Evolutionary conservation across 2,113 vertebrate species (phyloP), one percentile per base, ranked within the genome.

Genomic region (Pedionomus torquatus): DNA sequence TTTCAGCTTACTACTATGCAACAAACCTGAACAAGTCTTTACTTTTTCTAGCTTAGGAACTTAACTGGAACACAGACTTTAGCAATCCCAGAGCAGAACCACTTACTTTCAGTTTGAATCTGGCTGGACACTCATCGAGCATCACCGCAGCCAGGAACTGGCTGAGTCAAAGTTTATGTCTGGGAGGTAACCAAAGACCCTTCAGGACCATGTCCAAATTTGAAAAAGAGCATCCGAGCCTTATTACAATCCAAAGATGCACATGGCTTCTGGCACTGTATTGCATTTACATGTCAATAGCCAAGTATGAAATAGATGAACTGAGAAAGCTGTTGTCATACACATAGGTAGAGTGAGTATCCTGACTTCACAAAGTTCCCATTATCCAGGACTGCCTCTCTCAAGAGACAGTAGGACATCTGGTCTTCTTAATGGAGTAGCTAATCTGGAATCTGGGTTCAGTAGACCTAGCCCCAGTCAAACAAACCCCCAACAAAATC

Each of bases 391-490:
- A 83, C 35, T 66, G 35, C 85, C 35, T 71, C 35, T 87, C 64
- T 92, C 46, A 25, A 71, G 90, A 66, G 65, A 83, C 69, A 68
- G 65, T 11, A 93, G 46, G 80, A 95, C 83, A 93, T 90, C 85
- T 94, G 75, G 37, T 71, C 43, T 41, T 94, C 39, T 87, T 89
- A 78, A 90, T 87, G 79, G 95, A 93, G 69, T 51, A 79, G 79
- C 11, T 93, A 85, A 92, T 88, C 54, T 95, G 84, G 88, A 97
- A 85, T 89, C 71, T 39, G 20, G 14, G 35, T 79, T 76, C 55
- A 70, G 65, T 71, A 90, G 90, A 87, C 89, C 28, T 54, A 61
- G 10, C 31, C 3, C 26, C 11, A 30, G 12, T 21, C 30, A 39
- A n/a, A n/a, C n/a, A n/a, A n/a, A n/a, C n/a, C n/a, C n/a, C n/a